These are phyloP conservation scores for Oplegnathus fasciatus DNA, from an alignment of 2,113 vertebrate species.

Conservation along the genomic window DNA sequence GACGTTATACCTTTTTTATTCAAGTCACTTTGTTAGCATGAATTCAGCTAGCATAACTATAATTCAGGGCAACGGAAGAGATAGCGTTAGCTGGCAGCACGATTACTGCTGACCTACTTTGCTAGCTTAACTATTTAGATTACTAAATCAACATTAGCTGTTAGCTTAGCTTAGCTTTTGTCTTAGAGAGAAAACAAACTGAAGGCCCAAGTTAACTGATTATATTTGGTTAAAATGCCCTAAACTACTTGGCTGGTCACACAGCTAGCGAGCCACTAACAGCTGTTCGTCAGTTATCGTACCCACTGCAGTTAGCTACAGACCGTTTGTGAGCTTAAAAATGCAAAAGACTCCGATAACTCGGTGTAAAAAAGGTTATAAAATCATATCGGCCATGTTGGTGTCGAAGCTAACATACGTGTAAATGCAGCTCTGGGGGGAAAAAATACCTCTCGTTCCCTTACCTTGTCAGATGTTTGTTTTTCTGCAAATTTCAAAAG, in stretches of 20 bases:
- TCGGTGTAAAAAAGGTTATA: neutral
- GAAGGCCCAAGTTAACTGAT: fast-evolving
- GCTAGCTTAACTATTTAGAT: conserved; percentile 3
- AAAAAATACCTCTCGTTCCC: neutral
- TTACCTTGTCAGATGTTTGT: conserved; percentile 32
- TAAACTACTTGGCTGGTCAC: neutral
- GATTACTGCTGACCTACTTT: conserved; percentile 51
- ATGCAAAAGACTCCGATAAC: neutral
- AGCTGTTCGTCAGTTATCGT: conserved; percentile 20
- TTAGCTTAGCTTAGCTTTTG: neutral
- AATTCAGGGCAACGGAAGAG: neutral
- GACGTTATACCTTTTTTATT: neutral
- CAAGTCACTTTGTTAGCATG: neutral
- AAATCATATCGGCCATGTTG: neutral
- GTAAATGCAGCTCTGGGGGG: fast-evolving
- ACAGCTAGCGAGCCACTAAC: neutral
- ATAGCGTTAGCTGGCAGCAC: conserved; percentile 19
- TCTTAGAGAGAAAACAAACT: fast-evolving
- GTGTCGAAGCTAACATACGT: no score
- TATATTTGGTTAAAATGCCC: neutral
- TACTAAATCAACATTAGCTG: neutral
- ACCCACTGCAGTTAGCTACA: neutral
- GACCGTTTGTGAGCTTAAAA: neutral
- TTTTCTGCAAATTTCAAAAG: conserved; percentile 32
- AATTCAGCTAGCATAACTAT: neutral